Base-by-base conservation (phyloP, 1,140 invertebrate species). In the Ruditapes philippinarum region DNA sequence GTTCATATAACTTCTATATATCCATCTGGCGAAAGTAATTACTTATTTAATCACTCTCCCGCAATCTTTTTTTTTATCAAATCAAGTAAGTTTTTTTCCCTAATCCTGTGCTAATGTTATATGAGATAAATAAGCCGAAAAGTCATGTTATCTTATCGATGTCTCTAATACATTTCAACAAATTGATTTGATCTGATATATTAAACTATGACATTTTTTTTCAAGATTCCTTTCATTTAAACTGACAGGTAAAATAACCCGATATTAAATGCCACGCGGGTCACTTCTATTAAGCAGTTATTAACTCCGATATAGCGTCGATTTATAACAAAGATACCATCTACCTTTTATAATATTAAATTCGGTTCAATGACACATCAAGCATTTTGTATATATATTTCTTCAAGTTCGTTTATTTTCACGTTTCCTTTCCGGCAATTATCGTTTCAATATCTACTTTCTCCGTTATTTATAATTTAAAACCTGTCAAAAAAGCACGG, bases 341-440 rank as follows among this genome's bases (percentile, higher is more conserved):
- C 33, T 11, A 36, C 4, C 36, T 12, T 38, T 70, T 70, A 38
- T 38, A 5, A 70, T 12, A 70, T 17, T 70, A 38, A 70, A 70
- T 36, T 38, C 17, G 38, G 65, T 36, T 70, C 65, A 70, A 70
- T 70, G 57, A 70, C 65, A 70, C 22, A 33, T 70, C 65, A 70
- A 70, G 36, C 65, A 38, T 31, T 65, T 65, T n/a, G n/a, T n/a
- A n/a, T n/a, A n/a, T n/a, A n/a, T n/a, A n/a, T n/a, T n/a, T n/a
- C n/a, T n/a, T n/a, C n/a, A n/a, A n/a, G n/a, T n/a, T n/a, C n/a
- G n/a, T n/a, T n/a, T n/a, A n/a, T n/a, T n/a, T n/a, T n/a, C n/a
- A n/a, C n/a, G n/a, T n/a, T n/a, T n/a, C n/a, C n/a, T n/a, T n/a
- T n/a, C n/a, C n/a, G n/a, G n/a, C n/a, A n/a, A n/a, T n/a, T n/a